Percentiles rank a stretch among this genome's conserved stretches.
These are phyloP conservation scores for Pogonomyrmex californicus DNA, from an alignment of 1,140 invertebrate species.

Conservation along the genomic window DNA sequence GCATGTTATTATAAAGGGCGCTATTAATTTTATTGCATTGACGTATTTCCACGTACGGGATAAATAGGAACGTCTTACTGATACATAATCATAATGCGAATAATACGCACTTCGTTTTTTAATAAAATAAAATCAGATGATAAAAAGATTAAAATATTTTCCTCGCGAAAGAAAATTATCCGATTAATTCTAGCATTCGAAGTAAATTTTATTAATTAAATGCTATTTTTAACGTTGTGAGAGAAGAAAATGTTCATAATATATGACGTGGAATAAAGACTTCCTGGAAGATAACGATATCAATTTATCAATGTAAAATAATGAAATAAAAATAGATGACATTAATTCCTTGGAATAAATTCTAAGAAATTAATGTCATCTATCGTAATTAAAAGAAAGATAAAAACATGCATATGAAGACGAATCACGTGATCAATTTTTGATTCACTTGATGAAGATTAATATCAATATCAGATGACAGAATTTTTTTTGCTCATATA, in stretches of 20 bases:
- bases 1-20: conserved; percentile 37
- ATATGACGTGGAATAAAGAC: background rate
- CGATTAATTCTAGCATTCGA: background rate
- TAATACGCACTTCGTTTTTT: background rate
- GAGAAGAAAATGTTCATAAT: background rate
- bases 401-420: background rate
- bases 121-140: conserved; percentile 21
- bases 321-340: background rate
- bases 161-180: background rate
- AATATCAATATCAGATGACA: conserved; percentile 16
- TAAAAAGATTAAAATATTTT: conserved; percentile 19
- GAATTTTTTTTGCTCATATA: background rate
- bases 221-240: background rate
- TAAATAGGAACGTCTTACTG: conserved; percentile 37
- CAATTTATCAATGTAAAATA: conserved; percentile 1
- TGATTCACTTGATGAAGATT: conserved; percentile 19
- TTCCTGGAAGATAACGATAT: background rate
- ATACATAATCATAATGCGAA: conserved; percentile 19
- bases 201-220: background rate
- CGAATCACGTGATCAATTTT: background rate
- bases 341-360: background rate
- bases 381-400: background rate
- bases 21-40: conserved; percentile 48
- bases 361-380: background rate
- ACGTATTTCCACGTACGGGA: conserved; percentile 50